Conservation (phyloP, 2,113 vertebrate species). For the Choloepus hoffmanni region DNA sequence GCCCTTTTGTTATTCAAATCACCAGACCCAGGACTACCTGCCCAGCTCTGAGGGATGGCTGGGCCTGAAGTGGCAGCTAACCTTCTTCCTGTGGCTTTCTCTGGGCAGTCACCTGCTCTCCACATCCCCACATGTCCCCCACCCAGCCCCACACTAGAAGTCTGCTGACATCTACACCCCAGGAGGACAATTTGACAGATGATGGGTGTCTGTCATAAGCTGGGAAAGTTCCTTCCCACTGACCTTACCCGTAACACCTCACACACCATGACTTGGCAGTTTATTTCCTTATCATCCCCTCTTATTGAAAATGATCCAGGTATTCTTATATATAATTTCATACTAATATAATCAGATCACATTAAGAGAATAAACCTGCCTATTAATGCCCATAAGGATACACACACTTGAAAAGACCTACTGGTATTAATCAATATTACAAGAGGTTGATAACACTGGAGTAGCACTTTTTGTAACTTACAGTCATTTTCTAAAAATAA, state of each 20-base stretch:
- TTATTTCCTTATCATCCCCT: neutral
- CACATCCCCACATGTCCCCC: too few species aligned
- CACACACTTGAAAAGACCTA: neutral
- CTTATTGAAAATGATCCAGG: neutral
- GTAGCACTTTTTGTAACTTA: neutral
- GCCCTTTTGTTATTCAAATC: neutral
- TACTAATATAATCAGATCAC: neutral
- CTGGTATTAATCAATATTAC: conserved; percentile 25
- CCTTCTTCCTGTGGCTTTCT: neutral
- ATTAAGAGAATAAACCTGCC: conserved; percentile 8
- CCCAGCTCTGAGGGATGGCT: neutral
- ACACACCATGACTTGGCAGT: neutral
- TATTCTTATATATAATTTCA: neutral
- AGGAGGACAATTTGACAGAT: neutral
- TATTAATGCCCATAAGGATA: neutral
- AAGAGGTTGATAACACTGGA: neutral
- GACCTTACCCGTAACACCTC: neutral
- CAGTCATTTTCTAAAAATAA: conserved; percentile 72
- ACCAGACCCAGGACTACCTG: neutral
- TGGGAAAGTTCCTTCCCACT: neutral
- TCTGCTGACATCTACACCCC: neutral
- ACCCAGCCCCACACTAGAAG: neutral
- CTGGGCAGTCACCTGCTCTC: neutral
- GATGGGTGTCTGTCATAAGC: neutral
- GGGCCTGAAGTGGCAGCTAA: neutral